These are phyloP conservation scores for Xylocampa areola DNA, from an alignment of 2,888 invertebrate species.

Conservation along the genomic window DNA sequence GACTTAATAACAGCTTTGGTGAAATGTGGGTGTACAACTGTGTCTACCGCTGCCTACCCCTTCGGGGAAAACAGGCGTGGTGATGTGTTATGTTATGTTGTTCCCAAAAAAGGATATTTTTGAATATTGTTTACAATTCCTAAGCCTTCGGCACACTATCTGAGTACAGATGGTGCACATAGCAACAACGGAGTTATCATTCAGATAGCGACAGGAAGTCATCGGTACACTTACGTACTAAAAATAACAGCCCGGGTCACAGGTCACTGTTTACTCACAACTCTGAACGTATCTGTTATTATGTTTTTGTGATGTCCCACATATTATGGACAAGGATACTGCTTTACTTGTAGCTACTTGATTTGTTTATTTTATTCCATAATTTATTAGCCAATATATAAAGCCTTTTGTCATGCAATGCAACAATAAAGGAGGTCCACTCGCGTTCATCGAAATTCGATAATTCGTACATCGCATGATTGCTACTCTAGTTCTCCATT, in stretches of 20 bases:
- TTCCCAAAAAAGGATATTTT: background rate
- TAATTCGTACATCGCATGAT: no score
- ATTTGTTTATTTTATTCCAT: conserved; percentile 14
- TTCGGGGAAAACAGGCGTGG: background rate
- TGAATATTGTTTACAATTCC: conserved; percentile 11
- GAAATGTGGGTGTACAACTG: no score
- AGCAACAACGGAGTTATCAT: conserved; percentile 70
- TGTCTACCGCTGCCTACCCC: no score
- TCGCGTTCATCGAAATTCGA: no score
- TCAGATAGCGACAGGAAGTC: conserved; percentile 63
- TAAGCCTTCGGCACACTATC: conserved; percentile 38
- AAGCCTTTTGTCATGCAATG: no score
- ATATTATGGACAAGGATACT: conserved; percentile 60
- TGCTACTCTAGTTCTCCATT: no score
- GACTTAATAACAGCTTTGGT: no score
- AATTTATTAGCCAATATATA: no score
- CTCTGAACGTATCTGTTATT: conserved; percentile 26
- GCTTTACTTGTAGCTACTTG: conserved; percentile 19
- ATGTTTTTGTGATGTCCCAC: conserved; percentile 56
- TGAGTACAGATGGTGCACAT: conserved; percentile 67
- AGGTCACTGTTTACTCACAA: conserved; percentile 67
- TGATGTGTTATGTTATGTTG: background rate
- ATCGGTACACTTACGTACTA: conserved; percentile 60
- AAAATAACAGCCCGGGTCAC: conserved; percentile 70
- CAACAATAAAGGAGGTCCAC: no score